phyloP scores from a whole-genome alignment of 2,113 vertebrate genomes.

The Triplophysa siluroides region DNA sequence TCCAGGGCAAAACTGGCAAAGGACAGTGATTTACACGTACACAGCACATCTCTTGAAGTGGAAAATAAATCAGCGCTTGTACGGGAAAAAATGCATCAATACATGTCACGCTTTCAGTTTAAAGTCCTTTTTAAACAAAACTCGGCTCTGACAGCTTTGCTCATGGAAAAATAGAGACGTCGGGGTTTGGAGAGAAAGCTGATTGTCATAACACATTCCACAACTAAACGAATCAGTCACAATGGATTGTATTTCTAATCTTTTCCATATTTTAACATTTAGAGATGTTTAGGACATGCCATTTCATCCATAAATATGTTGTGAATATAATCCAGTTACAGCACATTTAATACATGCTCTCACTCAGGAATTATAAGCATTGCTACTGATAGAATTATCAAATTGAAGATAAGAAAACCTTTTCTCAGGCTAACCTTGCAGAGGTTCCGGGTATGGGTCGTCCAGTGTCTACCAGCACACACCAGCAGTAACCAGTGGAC shows the following conservation, averaged over 20 bases:
- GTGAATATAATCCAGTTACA: background rate
- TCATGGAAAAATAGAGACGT: constrained; percentile 30
- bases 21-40: constrained; percentile 7
- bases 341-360: background rate
- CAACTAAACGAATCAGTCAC: constrained; percentile 25
- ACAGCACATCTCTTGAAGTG: constrained; percentile 26
- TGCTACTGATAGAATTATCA: background rate
- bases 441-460: constrained; percentile 95
- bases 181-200: constrained; percentile 15
- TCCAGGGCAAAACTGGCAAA: constrained; percentile 26
- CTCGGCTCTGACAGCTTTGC: background rate
- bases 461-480: constrained; percentile 93
- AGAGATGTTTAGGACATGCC: constrained; percentile 25
- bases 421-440: constrained; percentile 80
- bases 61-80: constrained; percentile 22
- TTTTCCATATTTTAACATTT: constrained; percentile 2
- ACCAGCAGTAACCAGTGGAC: constrained; percentile 99
- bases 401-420: background rate
- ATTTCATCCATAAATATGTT: constrained; percentile 1
- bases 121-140: constrained; percentile 20
- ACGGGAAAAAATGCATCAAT: constrained; percentile 8
- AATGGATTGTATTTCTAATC: constrained; percentile 21
- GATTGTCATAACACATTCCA: constrained; percentile 32
- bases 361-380: background rate
- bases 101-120: constrained; percentile 24